Base-by-base conservation (phyloP, 2,113 vertebrate species). In the Alethe diademata region DNA sequence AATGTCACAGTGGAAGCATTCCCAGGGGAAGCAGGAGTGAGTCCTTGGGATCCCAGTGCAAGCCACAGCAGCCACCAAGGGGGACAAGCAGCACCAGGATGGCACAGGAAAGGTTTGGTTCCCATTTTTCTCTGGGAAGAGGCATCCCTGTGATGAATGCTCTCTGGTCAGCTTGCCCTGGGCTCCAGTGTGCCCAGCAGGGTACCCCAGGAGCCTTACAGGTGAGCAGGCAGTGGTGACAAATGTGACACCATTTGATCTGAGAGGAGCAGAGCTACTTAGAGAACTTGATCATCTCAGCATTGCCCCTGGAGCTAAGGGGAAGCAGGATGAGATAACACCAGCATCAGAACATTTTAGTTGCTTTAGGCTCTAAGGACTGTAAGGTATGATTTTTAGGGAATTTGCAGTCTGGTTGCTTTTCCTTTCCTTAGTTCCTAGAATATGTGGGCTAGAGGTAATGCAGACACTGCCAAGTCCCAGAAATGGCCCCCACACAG, bases 31-130 rank as follows among this genome's bases (percentile, higher is more conserved):
- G 16, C 31, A 26, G 8, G 5, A 26, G 5, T 67, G 14, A 33
- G 6, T 84, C 93, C 47, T 47, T 64, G 58, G n/a, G 25, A 40
- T 65, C 22, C 22, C 18, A 19, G 1, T 4, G 22, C 22, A 24
- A 82, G 45, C 66, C 40, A 13, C 33, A 43, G 69, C 10, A 15
- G 69, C 57, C 48, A 23, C 53, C 18, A 8, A 19, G 14, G 11
- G 12, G 16, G 58, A 31, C 0, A 0, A 65, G n/a, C 7, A 35
- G 67, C 4, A 0, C 71, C 4, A 14, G 47, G 48, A 51, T 72
- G 36, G 20, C 13, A 0, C 29, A 53, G 31, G 0, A 1, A 50
- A 25, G 4, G 11, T 82, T 64, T 53, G 48, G 19, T 54, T 92
- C 24, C 24, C 26, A 15, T 12, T 19, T 12, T 4, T 58, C 5